A percentile compares a stretch with the other conserved stretches of the same genome.
phyloP scores from a whole-genome alignment of 2,888 invertebrate genomes.

The Rhamnusium bicolor region DNA sequence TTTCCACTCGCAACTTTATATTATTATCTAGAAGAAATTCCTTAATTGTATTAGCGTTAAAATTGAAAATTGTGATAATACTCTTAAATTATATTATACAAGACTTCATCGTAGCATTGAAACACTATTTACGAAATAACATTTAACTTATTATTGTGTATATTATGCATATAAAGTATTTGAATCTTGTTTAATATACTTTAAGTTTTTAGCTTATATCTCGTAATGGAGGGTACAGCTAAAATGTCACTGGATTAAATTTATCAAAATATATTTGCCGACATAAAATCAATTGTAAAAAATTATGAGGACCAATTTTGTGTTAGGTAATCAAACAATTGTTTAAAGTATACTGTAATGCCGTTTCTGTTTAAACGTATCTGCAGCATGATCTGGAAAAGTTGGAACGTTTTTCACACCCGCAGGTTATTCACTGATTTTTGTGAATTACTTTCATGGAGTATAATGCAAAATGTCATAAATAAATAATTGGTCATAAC shows the following conservation, averaged over 20 bases:
- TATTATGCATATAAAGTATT: conserved; percentile 15
- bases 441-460: too few relatives aligned
- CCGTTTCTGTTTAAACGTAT: not conserved
- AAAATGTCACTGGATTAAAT: conserved; percentile 21
- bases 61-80: conserved; percentile 29
- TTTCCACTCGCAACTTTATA: conserved; percentile 29
- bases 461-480: too few relatives aligned
- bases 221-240: conserved; percentile 21
- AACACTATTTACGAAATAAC: conserved; percentile 4
- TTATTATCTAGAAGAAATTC: conserved; percentile 32
- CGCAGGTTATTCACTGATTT: too few relatives aligned
- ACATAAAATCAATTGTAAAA: not conserved
- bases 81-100: conserved; percentile 32
- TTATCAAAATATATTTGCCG: not conserved
- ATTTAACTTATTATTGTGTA: conserved; percentile 27
- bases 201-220: conserved; percentile 25
- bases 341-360: not conserved
- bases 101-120: conserved; percentile 23
- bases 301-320: conserved; percentile 18
- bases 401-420: not conserved
- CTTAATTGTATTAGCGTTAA: conserved; percentile 29
- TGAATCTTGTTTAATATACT: conserved; percentile 28
- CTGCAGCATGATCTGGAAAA: not conserved
- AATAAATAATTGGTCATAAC: too few relatives aligned
- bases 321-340: not conserved